A percentile compares a stretch with the other conserved stretches of the same genome.
These are phyloP conservation scores for Limulus polyphemus DNA, from an alignment of 2,888 invertebrate genomes.

Conservation along the genomic window DNA sequence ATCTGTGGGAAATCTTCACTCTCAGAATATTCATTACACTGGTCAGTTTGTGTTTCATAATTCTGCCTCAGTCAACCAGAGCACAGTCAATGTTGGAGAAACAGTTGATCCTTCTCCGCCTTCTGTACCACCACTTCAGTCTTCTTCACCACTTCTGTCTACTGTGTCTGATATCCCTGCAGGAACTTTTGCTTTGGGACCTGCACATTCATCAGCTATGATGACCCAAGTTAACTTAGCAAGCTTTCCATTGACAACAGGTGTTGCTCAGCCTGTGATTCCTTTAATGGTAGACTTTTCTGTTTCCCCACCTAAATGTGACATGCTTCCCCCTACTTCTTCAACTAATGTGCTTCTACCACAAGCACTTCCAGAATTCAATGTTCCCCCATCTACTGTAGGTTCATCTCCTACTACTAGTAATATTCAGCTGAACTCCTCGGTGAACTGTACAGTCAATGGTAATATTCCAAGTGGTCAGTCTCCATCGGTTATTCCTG, in stretches of 20 bases:
- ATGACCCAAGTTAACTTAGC: not conserved
- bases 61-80: no score
- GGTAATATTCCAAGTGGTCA: not conserved
- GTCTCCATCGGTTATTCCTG: no score
- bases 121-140: not conserved
- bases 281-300: slow-evolving; percentile 1
- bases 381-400: not conserved
- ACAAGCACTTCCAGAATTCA: not conserved
- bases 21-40: not conserved
- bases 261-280: not conserved
- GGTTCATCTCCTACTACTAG: not conserved
- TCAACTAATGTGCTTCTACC: not conserved
- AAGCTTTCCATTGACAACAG: not conserved
- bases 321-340: not conserved
- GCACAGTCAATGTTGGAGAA: not conserved
- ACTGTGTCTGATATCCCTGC: not conserved
- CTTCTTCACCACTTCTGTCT: not conserved
- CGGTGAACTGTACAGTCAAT: not conserved
- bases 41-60: not conserved
- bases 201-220: not conserved
- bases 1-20: no score
- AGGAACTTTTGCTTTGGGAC: not conserved
- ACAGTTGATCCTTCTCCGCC: not conserved
- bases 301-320: slow-evolving; percentile 2
- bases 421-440: not conserved